These are phyloP conservation scores for Alethe diademata DNA, from an alignment of 2,113 vertebrate species.

Conservation along the genomic window DNA sequence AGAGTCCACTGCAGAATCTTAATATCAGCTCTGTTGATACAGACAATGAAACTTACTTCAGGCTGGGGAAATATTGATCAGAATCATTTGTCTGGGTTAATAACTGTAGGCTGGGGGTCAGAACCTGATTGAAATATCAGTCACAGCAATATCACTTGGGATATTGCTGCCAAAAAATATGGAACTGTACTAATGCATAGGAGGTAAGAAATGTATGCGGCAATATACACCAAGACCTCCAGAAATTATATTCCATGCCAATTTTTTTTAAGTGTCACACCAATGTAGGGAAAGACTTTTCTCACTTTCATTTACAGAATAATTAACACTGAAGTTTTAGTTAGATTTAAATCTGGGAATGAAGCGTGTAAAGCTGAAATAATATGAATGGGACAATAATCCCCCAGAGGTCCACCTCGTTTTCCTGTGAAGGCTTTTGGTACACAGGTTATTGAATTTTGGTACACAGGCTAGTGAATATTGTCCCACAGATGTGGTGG, in stretches of 20 bases:
- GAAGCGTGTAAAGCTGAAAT: background rate
- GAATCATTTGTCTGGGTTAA: background rate
- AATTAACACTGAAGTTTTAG: background rate
- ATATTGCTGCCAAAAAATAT: background rate
- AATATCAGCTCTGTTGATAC: background rate
- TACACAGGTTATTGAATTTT: background rate
- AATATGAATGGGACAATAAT: background rate
- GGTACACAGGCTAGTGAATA: too few relatives aligned
- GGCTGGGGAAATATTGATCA: background rate
- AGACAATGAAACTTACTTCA: background rate
- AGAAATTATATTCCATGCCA: background rate
- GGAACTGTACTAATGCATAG: background rate
- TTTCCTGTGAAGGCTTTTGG: background rate
- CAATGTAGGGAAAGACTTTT: background rate
- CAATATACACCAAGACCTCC: background rate
- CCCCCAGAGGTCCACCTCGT: background rate
- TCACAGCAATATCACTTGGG: background rate
- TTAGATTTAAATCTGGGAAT: background rate
- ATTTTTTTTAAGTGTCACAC: background rate
- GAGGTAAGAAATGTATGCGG: background rate
- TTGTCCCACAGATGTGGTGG: background rate
- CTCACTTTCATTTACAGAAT: background rate
- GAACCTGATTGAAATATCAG: background rate
- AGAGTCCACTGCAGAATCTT: background rate
- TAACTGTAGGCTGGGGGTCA: background rate